Evolutionary conservation across 2,113 vertebrate species (phyloP).

Genomic region (Mus spicilegus): DNA sequence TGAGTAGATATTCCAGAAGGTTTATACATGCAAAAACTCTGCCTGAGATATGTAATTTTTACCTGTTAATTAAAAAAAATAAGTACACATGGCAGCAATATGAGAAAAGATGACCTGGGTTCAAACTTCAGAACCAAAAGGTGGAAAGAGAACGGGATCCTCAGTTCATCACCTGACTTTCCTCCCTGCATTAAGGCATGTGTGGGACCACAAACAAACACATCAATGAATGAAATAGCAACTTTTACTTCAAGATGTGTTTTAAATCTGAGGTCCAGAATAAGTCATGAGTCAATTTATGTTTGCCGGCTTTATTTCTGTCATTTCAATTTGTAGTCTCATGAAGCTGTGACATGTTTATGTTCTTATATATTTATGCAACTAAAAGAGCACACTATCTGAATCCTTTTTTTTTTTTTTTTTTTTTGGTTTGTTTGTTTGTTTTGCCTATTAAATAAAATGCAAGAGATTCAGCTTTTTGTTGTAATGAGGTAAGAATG

Average conservation of each 20-base stretch:
- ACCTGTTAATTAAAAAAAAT: background rate
- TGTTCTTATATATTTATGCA: background rate
- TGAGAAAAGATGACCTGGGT: background rate
- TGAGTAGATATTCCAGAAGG: background rate
- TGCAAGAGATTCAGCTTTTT: background rate
- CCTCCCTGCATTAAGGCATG: background rate
- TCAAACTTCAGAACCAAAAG: background rate
- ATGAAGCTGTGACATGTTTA: slow-evolving; percentile 4
- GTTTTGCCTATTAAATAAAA: slow-evolving; percentile 14
- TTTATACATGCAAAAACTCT: background rate
- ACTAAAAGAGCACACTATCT: slow-evolving; percentile 14
- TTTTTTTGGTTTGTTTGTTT: slow-evolving; percentile 1
- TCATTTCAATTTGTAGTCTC: slow-evolving; percentile 24
- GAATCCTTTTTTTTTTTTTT: background rate
- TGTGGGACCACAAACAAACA: background rate
- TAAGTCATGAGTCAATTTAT: background rate
- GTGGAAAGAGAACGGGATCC: no score
- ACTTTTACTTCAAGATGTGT: background rate
- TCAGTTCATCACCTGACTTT: no score
- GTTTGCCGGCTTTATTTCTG: background rate
- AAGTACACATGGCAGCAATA: no score
- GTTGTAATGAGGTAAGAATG: slow-evolving; percentile 32
- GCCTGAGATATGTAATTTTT: background rate
- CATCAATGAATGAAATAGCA: background rate
- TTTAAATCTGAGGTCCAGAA: background rate